These are phyloP conservation scores for Arctopsyche grandis DNA, from an alignment of 1,140 invertebrate genomes.

Conservation along the genomic window DNA sequence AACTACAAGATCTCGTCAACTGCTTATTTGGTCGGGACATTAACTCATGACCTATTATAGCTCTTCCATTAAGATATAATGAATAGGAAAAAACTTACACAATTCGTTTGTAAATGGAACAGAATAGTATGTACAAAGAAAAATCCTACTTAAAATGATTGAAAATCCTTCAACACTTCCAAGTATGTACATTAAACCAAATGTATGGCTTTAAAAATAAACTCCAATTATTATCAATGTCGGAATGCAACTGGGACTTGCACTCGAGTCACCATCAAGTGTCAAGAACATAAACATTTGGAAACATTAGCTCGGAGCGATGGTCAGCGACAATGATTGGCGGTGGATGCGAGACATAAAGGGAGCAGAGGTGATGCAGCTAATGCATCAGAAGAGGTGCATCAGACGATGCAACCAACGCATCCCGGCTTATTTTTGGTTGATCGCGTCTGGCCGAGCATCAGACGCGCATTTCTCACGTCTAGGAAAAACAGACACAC, in stretches of 20 bases:
- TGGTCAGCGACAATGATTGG: slow-evolving; percentile 34
- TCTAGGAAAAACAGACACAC: slow-evolving; percentile 37
- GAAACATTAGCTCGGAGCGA: background rate
- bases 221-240: too few species aligned
- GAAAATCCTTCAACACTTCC: too few species aligned
- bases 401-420: slow-evolving; percentile 31
- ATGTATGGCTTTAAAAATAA: too few species aligned
- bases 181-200: too few species aligned
- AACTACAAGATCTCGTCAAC: too few species aligned
- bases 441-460: background rate
- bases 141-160: too few species aligned
- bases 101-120: too few species aligned
- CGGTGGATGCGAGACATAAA: slow-evolving; percentile 24
- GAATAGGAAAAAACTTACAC: too few species aligned
- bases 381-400: slow-evolving; percentile 13
- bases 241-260: background rate
- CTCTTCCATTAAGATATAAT: too few species aligned
- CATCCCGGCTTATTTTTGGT: slow-evolving; percentile 34
- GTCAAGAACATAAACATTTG: background rate
- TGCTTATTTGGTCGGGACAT: too few species aligned
- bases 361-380: slow-evolving; percentile 33
- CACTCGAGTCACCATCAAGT: background rate
- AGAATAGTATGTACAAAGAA: too few species aligned
- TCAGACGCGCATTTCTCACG: slow-evolving; percentile 37
- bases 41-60: too few species aligned